Evolutionary conservation across 2,888 invertebrate species (phyloP), one percentile per base, ranked within the genome.

Genomic region (Meta bourneti): DNA sequence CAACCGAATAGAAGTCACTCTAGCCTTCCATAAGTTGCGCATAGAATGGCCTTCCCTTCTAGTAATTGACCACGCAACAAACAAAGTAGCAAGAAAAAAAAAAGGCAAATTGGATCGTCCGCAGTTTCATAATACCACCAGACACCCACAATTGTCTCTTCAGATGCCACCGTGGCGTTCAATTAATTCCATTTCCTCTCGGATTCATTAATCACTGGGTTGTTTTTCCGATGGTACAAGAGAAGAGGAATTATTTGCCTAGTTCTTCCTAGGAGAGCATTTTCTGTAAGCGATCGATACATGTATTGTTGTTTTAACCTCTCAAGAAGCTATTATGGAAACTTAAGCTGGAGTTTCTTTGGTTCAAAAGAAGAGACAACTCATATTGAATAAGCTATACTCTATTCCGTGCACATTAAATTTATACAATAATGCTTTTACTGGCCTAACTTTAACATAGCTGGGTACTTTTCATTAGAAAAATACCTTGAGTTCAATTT

Each of bases 61-160:
- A 16, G 48, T 84, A 84, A 84, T 84, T 84, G 84, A 61, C 84
- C 52, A 75, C 54, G n/a, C n/a, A 16, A 75, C 61, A 84, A 5
- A 61, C 13, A 61, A 61, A 16, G 61, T 16, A 61, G 54, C 34
- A 54, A 72, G 52, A 19, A 84, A 52, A 75, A 72, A 83, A 20
- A 54, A 52, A 52, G 48, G 61, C 34, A 75, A 75, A 54, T 52
- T 78, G 51, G 78, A 16, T 19, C 19, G n/a, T 51, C 75, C 54
- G n/a, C 75, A 74, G 84, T 84, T 75, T 75, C 84, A 54, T 75
- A 88, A 88, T 81, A 81, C 74, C 88, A 19, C n/a, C 54, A 48
- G 81, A 19, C 80, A 88, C 75, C 81, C 80, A 61, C 74, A 74
- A 88, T 77, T 86, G 85, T 86, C 85, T 86, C 78, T 84, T 70